phyloP scores from a whole-genome alignment of 2,797 vertebrate genomes.

The Rhyacichthys aspro region DNA sequence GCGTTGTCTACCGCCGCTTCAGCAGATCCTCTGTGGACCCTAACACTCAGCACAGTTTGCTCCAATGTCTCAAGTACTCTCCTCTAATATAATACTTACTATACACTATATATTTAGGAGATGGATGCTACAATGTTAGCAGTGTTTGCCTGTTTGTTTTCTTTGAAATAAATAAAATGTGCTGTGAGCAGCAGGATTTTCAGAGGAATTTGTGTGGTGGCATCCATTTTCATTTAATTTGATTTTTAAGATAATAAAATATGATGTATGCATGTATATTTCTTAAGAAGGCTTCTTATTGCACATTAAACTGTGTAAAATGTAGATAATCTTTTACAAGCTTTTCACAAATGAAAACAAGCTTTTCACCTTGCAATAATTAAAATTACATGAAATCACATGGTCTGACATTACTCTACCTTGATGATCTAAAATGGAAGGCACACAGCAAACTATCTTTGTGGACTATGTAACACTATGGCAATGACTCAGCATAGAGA shows the following conservation, averaged over 20 bases:
- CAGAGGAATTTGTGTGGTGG: no score
- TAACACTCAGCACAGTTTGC: slow-evolving; percentile 42
- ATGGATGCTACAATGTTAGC: slow-evolving; percentile 17
- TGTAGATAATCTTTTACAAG: no score
- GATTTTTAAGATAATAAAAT: no score
- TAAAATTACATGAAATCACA: no score
- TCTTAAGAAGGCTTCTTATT: no score
- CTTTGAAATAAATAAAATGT: no score
- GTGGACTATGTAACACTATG: slow-evolving; percentile 20
- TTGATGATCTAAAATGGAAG: slow-evolving; percentile 10
- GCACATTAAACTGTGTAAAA: no score
- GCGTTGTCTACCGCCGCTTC: slow-evolving; percentile 27
- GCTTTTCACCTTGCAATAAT: no score
- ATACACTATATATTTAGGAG: slow-evolving; percentile 30
- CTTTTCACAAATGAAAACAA: no score
- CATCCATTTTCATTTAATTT: no score
- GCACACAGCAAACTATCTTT: not conserved
- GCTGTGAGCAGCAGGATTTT: no score
- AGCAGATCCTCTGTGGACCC: slow-evolving; percentile 40
- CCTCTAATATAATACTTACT: slow-evolving; percentile 17
- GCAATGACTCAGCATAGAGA: slow-evolving; percentile 28
- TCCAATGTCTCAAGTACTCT: slow-evolving; percentile 52
- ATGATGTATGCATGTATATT: no score
- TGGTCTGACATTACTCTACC: slow-evolving; percentile 1
- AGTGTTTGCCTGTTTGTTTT: slow-evolving; percentile 42